Conservation (phyloP, 2,113 vertebrate species). For the Ranitomeya imitator region DNA sequence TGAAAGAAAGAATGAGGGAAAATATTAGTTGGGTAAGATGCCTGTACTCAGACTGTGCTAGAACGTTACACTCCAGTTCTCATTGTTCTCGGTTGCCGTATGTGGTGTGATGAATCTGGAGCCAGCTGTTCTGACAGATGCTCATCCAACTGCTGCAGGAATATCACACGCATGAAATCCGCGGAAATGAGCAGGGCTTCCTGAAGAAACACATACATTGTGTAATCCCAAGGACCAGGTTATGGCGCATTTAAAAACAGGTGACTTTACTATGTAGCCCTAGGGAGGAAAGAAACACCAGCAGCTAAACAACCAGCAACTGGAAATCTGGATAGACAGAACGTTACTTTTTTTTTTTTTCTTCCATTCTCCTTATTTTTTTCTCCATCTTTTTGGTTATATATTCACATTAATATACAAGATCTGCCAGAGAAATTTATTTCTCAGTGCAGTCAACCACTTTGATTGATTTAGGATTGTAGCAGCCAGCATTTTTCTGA, state of each 20-base stretch:
- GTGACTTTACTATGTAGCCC: neutral
- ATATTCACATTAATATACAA: neutral
- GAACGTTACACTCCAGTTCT: neutral
- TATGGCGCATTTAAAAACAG: neutral
- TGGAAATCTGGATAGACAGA: neutral
- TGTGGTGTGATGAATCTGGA: neutral
- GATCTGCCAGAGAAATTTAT: neutral
- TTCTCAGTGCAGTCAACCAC: no score
- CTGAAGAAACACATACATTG: constrained; percentile 2
- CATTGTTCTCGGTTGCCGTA: neutral
- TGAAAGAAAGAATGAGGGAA: constrained; percentile 58
- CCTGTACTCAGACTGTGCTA: neutral
- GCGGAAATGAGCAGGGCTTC: constrained; percentile 40
- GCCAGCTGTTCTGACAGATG: constrained; percentile 36
- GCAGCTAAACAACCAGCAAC: neutral
- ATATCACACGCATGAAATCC: constrained; percentile 33
- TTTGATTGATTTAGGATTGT: no score
- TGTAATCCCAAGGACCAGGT: constrained; percentile 3
- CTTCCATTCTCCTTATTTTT: neutral
- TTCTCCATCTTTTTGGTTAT: no score
- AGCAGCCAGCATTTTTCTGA: no score
- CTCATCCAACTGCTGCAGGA: constrained; percentile 5
- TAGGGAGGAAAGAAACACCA: neutral
- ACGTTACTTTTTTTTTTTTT: no score
- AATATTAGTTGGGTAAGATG: neutral